Evolutionary conservation across 1,140 invertebrate genomes (phyloP).

Genomic region (Drosophila nannoptera): DNA sequence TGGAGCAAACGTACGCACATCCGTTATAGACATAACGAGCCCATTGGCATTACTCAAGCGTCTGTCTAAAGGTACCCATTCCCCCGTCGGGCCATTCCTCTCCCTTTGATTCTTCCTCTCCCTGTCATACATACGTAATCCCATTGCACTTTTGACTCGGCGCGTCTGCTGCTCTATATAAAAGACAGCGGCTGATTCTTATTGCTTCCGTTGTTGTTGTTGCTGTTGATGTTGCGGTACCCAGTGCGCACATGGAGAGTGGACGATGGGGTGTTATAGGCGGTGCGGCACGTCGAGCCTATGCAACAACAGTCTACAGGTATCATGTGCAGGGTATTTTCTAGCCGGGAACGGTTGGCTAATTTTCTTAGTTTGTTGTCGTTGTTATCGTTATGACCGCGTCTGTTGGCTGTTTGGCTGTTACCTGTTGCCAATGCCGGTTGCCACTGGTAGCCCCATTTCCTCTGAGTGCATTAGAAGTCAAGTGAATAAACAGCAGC

Average conservation of each 20-base stretch:
- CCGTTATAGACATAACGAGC: slow-evolving; percentile 49
- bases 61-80: slow-evolving; percentile 3
- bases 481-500: slow-evolving; percentile 55
- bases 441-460: slow-evolving; percentile 64
- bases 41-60: slow-evolving; percentile 34
- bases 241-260: not conserved
- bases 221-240: slow-evolving; percentile 5
- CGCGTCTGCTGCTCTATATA: slow-evolving; percentile 52
- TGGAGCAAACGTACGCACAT: slow-evolving; percentile 31
- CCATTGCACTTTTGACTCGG: slow-evolving; percentile 58
- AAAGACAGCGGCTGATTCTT: slow-evolving; percentile 26
- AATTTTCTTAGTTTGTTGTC: slow-evolving; percentile 18
- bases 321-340: not conserved
- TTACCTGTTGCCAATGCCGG: slow-evolving; percentile 35
- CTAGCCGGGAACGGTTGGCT: not conserved
- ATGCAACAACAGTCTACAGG: too few species aligned
- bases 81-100: not conserved
- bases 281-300: too few species aligned
- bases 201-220: slow-evolving; percentile 48
- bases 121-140: slow-evolving; percentile 44
- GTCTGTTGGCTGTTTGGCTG: slow-evolving; percentile 22
- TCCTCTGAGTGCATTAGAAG: slow-evolving; percentile 65
- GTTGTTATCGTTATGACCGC: slow-evolving; percentile 10
- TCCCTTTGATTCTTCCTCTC: not conserved
- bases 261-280: not conserved